Conservation (phyloP, 1,140 invertebrate species). For the Danaus melanippus region DNA sequence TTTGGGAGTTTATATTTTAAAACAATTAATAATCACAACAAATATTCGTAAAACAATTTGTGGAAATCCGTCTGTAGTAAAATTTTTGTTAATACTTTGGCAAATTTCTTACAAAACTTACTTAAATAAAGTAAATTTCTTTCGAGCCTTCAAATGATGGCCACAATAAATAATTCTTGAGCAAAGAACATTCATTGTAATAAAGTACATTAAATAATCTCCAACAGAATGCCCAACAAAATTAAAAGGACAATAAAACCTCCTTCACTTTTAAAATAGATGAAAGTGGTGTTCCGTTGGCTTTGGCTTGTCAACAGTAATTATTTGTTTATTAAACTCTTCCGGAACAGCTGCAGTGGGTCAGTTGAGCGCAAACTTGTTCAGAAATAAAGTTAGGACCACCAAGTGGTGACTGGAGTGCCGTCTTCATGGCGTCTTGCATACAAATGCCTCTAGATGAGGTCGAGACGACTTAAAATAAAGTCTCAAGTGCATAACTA, state of each 20-base stretch:
- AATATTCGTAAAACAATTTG: background rate
- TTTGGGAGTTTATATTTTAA: background rate
- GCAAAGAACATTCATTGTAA: no score
- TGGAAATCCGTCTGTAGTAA: no score
- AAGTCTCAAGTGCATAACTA: background rate
- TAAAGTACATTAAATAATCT: no score
- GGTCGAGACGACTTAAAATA: background rate
- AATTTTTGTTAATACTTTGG: no score
- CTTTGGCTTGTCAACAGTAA: constrained; percentile 26
- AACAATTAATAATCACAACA: constrained; percentile 2
- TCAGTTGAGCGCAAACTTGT: constrained; percentile 27
- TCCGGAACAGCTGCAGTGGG: constrained; percentile 21
- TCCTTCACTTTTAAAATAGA: background rate
- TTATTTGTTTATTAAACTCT: constrained; percentile 35
- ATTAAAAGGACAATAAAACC: no score
- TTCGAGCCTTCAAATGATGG: no score
- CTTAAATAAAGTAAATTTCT: no score
- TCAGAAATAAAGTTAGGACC: constrained; percentile 20
- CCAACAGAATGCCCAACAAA: no score
- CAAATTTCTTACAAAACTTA: no score
- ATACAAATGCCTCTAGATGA: constrained; percentile 3
- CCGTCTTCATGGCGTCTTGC: constrained; percentile 2
- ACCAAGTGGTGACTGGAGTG: constrained; percentile 21
- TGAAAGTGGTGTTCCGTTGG: constrained; percentile 8
- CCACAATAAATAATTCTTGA: no score